Base-by-base conservation (phyloP, 2,888 invertebrate genomes). In the Cecidostiba fungosa region DNA sequence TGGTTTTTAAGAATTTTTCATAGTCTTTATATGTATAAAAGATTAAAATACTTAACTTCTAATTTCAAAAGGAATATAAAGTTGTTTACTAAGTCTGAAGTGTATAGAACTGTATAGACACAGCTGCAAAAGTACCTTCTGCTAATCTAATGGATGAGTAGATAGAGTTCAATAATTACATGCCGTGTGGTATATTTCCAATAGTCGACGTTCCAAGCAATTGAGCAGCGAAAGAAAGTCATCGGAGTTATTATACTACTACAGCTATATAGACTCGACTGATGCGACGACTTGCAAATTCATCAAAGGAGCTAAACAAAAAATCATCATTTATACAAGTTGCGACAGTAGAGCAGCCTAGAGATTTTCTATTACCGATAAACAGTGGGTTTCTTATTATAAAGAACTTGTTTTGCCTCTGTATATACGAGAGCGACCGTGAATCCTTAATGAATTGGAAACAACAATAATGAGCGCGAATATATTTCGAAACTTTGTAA, bases 371-470 rank as follows among this genome's bases (percentile, higher is more conserved):
- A 39, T 32, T 0, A n/a, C 8, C 74, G 19, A 82, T 39, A 80
- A 14, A 43, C n/a, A 43, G 50, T 19, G 50, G 4, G 6, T 23
- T 16, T 50, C 50, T 54, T 19, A 29, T 0, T 16, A 26, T 69
- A 36, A 26, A 77, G 43, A 70, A 70, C 54, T 70, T 29, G 70
- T 6, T n/a, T 76, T 43, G 77, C 70, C 29, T 74, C 47, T 32
- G 14, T n/a, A 16, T 12, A 10, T 12, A 3, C 69, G 32, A 43
- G 43, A 32, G 39, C 72, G 70, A 43, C 77, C 83, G 83, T 83
- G 83, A 83, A 83, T 83, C 77, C 50, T 59, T 77, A 77, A 83
- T 83, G 59, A 70, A 59, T 70, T 72, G 43, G 77, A 70, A 77
- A 72, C 70, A 59, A 83, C 83, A 77, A 72, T n/a, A n/a, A n/a